phyloP scores from a whole-genome alignment of 2,113 vertebrate species.

The Corynorhinus townsendii region DNA sequence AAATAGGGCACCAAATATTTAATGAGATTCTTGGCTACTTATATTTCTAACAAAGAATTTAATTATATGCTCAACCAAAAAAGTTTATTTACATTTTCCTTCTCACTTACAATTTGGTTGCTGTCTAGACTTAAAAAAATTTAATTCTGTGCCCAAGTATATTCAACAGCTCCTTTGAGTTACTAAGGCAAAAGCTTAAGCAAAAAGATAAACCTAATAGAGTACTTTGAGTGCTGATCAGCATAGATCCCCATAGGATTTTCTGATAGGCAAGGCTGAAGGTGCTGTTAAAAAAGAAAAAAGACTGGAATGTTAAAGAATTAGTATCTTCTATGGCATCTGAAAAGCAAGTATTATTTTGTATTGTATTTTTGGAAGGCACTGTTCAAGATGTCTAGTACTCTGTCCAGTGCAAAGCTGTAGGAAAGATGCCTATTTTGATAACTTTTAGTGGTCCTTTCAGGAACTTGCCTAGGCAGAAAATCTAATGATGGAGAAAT shows the following conservation, averaged over 20 bases:
- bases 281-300: neutral
- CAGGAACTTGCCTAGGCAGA: neutral
- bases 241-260: neutral
- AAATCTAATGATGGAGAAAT: neutral
- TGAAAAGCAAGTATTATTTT: neutral
- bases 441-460: neutral
- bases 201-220: neutral
- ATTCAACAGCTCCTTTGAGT: neutral
- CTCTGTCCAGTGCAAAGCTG: neutral
- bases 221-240: neutral
- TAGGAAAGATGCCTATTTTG: neutral
- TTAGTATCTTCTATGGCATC: neutral
- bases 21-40: conserved; percentile 53
- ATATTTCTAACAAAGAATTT: conserved; percentile 27
- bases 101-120: conserved; percentile 29
- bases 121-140: neutral
- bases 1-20: conserved; percentile 35
- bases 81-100: conserved; percentile 52
- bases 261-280: neutral
- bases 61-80: conserved; percentile 43
- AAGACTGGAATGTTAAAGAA: neutral
- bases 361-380: neutral
- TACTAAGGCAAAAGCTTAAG: conserved; percentile 2
- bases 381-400: neutral
- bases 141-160: neutral